Conservation (phyloP, 2,888 invertebrate species). For the Lordiphosa fenestrarum region DNA sequence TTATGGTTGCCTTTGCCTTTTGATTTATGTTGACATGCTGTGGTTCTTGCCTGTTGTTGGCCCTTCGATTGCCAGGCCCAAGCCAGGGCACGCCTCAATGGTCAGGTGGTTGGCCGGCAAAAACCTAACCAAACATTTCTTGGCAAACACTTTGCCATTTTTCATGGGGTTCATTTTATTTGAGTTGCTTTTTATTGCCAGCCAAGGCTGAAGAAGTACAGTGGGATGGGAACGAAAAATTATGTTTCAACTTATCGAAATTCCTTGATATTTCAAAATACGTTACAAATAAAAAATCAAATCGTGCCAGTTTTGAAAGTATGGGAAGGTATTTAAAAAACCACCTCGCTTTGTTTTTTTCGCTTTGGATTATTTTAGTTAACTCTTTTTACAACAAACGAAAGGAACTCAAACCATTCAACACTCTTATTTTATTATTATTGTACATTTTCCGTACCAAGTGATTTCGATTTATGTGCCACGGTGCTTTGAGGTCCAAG, state of each 20-base stretch:
- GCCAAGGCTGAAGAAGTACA: slow-evolving; percentile 25
- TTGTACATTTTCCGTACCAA: neutral
- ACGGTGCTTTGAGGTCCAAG: slow-evolving; percentile 32
- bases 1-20: slow-evolving; percentile 59
- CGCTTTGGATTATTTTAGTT: too few species aligned
- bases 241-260: too few species aligned
- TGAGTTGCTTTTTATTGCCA: slow-evolving; percentile 64
- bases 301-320: too few species aligned
- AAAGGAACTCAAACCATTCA: too few species aligned
- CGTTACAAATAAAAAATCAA: too few species aligned
- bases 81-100: slow-evolving; percentile 57
- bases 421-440: too few species aligned
- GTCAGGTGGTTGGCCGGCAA: slow-evolving; percentile 51
- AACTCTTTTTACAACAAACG: too few species aligned
- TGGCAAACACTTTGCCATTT: slow-evolving; percentile 73
- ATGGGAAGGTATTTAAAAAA: too few species aligned
- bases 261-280: too few species aligned
- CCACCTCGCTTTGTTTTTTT: too few species aligned
- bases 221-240: slow-evolving; percentile 17
- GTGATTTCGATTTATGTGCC: slow-evolving; percentile 3
- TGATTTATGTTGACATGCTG: slow-evolving; percentile 77
- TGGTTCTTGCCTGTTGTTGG: slow-evolving; percentile 35
- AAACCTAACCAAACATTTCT: slow-evolving; percentile 67
- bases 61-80: slow-evolving; percentile 8
- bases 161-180: slow-evolving; percentile 72